A percentile compares a stretch with the other conserved stretches of the same genome.
phyloP scores from a whole-genome alignment of 1,140 invertebrate genomes.

The Drosophila nannoptera region DNA sequence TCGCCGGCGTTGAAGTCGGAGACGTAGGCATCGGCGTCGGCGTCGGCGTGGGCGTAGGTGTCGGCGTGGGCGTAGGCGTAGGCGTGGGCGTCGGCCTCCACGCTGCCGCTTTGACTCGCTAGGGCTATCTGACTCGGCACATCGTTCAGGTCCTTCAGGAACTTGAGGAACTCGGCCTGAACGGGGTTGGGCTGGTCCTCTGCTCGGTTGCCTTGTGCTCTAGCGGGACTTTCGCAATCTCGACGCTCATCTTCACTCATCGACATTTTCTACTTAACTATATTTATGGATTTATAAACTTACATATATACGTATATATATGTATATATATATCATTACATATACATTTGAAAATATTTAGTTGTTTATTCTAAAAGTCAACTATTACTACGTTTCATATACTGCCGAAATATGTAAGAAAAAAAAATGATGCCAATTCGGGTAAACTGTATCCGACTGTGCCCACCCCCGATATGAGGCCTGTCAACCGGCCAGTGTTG shows the following conservation, averaged over 20 bases:
- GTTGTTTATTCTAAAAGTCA: background rate
- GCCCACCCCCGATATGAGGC: background rate
- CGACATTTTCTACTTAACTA: background rate
- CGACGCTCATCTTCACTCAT: background rate
- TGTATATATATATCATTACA: no score
- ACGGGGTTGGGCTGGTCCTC: background rate
- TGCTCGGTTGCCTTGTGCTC: background rate
- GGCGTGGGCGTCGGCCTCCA: background rate
- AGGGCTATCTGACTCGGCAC: background rate
- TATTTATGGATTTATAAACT: no score
- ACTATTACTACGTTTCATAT: background rate
- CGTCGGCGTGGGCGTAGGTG: background rate
- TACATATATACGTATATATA: no score
- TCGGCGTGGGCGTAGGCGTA: background rate
- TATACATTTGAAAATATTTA: no score
- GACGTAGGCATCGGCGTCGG: no score
- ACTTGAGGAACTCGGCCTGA: constrained; percentile 22
- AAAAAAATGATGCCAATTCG: no score
- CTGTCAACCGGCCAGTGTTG: constrained; percentile 28
- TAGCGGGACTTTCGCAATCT: background rate
- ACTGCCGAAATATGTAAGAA: no score
- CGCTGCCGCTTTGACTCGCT: background rate
- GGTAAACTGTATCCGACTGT: background rate
- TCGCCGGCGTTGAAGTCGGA: no score
- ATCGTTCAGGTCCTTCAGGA: constrained; percentile 7